Base-by-base conservation (phyloP, 2,888 invertebrate genomes). In the Eupithecia subumbrata region DNA sequence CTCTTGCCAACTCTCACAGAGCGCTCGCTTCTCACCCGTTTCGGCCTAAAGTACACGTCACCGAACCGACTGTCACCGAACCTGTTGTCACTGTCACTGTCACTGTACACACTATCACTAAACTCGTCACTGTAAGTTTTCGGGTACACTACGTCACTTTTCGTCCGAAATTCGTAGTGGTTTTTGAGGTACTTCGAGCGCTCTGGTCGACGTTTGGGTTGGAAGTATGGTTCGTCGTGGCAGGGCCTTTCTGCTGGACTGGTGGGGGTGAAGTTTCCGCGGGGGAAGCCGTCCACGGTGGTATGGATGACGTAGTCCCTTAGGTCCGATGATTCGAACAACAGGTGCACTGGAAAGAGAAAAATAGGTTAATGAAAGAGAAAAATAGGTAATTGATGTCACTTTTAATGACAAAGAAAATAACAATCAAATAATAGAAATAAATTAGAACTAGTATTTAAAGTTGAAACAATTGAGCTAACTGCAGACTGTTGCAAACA, bases 231-330 rank as follows among this genome's bases (percentile, higher is more conserved):
- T 69, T 91, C 90, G 76, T 90, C 90, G 40, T 85, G 81, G 84
- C 94, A 95, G 1, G 94, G 88, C 30, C 88, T 85, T 73, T 95
- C 94, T 0, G 87, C 79, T 80, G 84, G 85, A 70, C 88, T 86
- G 67, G 92, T 93, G 0, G 94, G 94, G 0, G 95, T 94, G 86
- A 95, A 94, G 89, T 94, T 94, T 30, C 95, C 94, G 5, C 90
- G 83, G 81, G 92, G 87, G 82, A 87, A 89, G 84, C 87, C 89
- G 74, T 90, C 91, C 43, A 94, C 90, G 56, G 91, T 86, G 0
- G 93, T 90, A 83, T 93, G 91, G 40, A 95, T 89, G 2, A 90
- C 91, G 87, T 92, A 94, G 86, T 94, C 94, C 1, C 89, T 87
- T 7, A 94, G 89, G 0, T 84, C 80, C 12, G 81, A 40, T 34